Base-by-base conservation (phyloP, 2,888 invertebrate species). In the Hypsopygia costalis region DNA sequence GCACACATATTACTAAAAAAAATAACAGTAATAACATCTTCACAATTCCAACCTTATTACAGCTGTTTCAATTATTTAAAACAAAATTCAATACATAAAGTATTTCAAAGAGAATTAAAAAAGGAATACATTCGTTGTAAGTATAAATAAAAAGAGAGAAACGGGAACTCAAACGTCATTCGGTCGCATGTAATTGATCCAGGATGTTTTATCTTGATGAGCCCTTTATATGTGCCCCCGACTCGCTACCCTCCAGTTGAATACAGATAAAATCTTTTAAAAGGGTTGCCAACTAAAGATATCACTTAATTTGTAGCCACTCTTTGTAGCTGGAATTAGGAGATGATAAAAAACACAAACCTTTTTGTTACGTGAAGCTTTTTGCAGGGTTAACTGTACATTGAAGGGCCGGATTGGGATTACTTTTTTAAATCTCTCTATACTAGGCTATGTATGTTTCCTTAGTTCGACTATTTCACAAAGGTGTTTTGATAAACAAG, bases 271-370 rank as follows among this genome's bases (percentile, higher is more conserved):
- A 65, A 85, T 87, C 86, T 82, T 70, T 72, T 77, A 82, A 86
- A 87, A 87, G 86, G 88, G 88, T 83, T 87, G 82, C 80, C 81
- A 80, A 76, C 79, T 83, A 81, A 81, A 83, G 83, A 86, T 86
- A 86, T 81, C 81, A 82, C 83, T 86, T 88, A 87, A 88, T 88
- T 87, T 87, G 87, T 87, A 82, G 79, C 79, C 72, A 77, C 76
- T 82, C 82, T 81, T 83, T 82, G 80, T 86, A 74, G 73, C 72
- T 63, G 68, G 77, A 69, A 77, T 78, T 79, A 74, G 75, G 69
- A 74, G 68, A 66, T 73, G 70, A 67, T 69, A 71, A 70, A 70
- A 72, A 76, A 75, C 60, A 66, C 49, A 63, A 52, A 50, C 61
- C 64, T 70, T 74, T 76, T 79, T 79, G 66, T 70, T 51, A n/a